Evolutionary conservation across 2,888 invertebrate species (phyloP).

Genomic region (Coecobrya sp.): DNA sequence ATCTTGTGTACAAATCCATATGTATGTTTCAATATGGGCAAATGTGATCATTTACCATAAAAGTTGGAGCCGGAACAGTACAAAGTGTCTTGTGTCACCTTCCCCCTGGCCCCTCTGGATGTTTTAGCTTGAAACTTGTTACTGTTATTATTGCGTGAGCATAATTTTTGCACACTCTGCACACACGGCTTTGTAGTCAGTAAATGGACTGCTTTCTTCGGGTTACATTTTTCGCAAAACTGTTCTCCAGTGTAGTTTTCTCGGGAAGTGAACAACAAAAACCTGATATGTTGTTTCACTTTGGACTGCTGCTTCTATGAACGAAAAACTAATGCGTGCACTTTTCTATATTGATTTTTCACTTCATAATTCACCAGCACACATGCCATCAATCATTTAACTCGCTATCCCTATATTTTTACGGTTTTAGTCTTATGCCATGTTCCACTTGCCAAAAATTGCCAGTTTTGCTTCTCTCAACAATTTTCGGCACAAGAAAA

Average conservation of each 20-base stretch:
- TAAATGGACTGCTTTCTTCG: too few relatives aligned
- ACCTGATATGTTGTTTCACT: neutral
- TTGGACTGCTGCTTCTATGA: neutral
- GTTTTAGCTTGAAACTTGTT: too few relatives aligned
- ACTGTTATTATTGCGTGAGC: too few relatives aligned
- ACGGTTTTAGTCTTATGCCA: neutral
- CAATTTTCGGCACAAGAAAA: neutral
- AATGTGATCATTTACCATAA: too few relatives aligned
- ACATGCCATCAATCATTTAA: conserved; percentile 33
- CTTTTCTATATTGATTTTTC: conserved; percentile 42
- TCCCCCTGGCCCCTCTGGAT: too few relatives aligned
- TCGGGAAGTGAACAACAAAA: neutral
- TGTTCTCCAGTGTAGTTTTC: neutral
- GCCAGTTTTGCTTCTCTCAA: neutral
- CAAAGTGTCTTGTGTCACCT: too few relatives aligned
- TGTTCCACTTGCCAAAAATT: conserved; percentile 32
- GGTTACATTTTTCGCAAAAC: neutral
- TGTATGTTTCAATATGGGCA: too few relatives aligned
- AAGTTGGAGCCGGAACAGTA: too few relatives aligned
- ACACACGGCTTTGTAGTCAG: too few relatives aligned
- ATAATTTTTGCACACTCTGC: too few relatives aligned
- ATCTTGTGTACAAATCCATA: too few relatives aligned
- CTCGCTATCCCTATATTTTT: neutral
- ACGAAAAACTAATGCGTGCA: conserved; percentile 44
- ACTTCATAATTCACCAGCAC: conserved; percentile 30